phyloP scores from a whole-genome alignment of 2,797 vertebrate genomes.

The Diceros bicornis region DNA sequence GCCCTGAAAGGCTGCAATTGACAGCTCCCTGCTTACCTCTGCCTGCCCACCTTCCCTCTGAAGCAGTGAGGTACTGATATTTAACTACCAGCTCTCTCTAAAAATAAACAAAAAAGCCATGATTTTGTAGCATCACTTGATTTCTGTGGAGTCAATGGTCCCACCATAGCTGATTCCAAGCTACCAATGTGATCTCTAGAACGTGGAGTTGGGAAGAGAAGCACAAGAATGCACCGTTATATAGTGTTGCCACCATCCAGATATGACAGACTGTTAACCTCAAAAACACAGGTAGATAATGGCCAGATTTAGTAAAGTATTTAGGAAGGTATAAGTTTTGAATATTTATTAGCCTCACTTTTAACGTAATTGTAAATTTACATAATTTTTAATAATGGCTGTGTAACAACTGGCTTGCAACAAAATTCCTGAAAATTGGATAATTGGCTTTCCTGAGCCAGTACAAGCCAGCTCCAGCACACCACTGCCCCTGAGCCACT shows the following conservation, averaged over 20 bases:
- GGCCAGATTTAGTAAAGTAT: conserved; percentile 9
- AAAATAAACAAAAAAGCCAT: neutral
- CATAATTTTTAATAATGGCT: conserved; percentile 38
- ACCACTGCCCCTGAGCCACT: neutral
- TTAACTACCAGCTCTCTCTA: neutral
- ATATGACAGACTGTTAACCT: neutral
- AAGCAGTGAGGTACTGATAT: neutral
- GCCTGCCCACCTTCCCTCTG: neutral
- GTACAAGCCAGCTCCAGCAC: neutral
- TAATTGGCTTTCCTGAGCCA: neutral
- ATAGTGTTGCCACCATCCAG: neutral
- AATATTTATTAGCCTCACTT: conserved; percentile 15
- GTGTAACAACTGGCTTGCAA: conserved; percentile 7
- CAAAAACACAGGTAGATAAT: neutral
- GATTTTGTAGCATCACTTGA: neutral
- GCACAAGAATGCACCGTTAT: neutral
- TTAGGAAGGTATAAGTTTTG: neutral
- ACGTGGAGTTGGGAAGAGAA: neutral
- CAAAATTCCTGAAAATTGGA: neutral
- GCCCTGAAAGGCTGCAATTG: neutral
- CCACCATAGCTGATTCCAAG: conserved; percentile 4
- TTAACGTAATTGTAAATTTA: conserved; percentile 28
- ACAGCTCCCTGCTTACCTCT: neutral
- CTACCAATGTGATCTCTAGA: neutral
- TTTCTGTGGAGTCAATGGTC: neutral